These are phyloP conservation scores for Petrolisthes cinctipes DNA, from an alignment of 2,888 invertebrate genomes.

Conservation along the genomic window DNA sequence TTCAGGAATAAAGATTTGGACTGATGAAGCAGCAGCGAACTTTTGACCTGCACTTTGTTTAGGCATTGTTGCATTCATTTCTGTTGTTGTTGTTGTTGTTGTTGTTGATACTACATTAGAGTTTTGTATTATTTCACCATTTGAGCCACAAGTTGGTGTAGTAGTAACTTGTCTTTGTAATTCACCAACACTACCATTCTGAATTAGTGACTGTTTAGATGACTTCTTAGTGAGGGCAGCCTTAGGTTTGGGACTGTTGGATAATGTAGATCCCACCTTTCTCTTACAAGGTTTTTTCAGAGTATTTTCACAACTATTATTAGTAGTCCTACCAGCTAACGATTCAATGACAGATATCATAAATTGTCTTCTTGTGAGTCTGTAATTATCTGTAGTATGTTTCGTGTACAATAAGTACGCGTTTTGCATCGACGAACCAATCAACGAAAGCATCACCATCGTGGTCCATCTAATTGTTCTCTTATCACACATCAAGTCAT, in stretches of 20 bases:
- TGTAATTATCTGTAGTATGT: background rate
- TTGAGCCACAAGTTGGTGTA: background rate
- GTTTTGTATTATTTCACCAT: too few species aligned
- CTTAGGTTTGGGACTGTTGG: too few species aligned
- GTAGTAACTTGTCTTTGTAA: background rate
- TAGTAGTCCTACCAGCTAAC: background rate
- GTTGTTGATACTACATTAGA: too few species aligned
- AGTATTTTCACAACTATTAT: background rate
- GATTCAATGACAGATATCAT: slow-evolving; percentile 1
- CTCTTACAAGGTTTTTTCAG: background rate
- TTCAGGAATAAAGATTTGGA: too few species aligned
- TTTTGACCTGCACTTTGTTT: too few species aligned
- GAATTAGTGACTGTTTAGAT: background rate
- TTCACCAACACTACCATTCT: background rate
- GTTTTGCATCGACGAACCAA: background rate
- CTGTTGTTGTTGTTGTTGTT: too few species aligned
- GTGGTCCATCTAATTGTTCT: background rate
- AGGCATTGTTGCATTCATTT: too few species aligned
- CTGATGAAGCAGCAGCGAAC: too few species aligned
- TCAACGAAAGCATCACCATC: background rate
- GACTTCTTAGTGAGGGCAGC: too few species aligned
- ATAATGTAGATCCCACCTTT: too few species aligned
- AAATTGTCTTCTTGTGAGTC: background rate
- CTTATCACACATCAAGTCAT: background rate
- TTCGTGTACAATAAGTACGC: background rate